phyloP scores from a whole-genome alignment of 2,797 vertebrate genomes.

The Pempheris klunzingeri region DNA sequence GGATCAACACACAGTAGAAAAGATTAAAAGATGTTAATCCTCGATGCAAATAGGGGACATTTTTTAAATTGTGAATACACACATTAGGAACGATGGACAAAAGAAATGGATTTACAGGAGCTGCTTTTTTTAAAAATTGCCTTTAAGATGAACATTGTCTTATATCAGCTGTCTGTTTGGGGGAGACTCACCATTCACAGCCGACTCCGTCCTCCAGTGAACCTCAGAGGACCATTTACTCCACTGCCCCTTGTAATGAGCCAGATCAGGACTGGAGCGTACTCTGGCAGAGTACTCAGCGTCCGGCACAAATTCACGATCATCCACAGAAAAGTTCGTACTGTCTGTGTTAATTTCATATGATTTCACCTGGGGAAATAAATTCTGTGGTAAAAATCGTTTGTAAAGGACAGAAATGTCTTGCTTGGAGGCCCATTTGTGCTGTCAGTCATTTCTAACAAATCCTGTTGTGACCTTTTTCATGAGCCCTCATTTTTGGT shows the following conservation, averaged over 20 bases:
- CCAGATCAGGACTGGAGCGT: constrained; percentile 64
- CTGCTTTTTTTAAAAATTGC: neutral
- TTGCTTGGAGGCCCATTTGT: neutral
- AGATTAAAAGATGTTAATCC: neutral
- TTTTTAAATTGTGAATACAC: too few species aligned
- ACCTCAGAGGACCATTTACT: constrained; percentile 80
- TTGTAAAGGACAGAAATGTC: neutral
- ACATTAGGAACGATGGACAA: neutral
- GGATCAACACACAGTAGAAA: constrained; percentile 3
- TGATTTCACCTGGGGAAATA: constrained; percentile 32
- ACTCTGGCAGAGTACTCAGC: constrained; percentile 70
- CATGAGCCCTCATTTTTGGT: too few species aligned
- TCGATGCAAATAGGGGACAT: neutral
- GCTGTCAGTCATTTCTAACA: neutral
- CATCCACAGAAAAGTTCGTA: constrained; percentile 10
- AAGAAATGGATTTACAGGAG: neutral
- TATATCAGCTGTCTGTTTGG: neutral
- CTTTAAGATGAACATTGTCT: neutral
- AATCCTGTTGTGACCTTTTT: neutral
- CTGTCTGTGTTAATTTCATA: neutral
- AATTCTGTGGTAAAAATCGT: neutral
- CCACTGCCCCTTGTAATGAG: constrained; percentile 70
- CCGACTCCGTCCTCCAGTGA: constrained; percentile 66
- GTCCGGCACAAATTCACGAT: constrained; percentile 43
- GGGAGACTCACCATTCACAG: constrained; percentile 3